Percentiles rank a stretch among this genome's conserved stretches.
These are phyloP conservation scores for Austrolebias charrua DNA, from an alignment of 2,797 vertebrate species.

Conservation along the genomic window DNA sequence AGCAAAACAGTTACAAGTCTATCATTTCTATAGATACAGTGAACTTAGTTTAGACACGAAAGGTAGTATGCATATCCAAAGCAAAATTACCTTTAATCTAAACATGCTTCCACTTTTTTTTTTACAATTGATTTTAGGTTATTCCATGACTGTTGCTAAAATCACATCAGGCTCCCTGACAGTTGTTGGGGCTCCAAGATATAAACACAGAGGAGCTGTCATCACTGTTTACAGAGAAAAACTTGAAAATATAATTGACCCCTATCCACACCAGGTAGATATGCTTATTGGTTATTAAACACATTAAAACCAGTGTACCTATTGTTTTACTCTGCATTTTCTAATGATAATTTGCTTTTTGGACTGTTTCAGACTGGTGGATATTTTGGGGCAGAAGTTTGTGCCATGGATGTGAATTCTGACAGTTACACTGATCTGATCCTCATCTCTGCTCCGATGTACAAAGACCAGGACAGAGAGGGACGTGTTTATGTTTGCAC, in stretches of 20 bases:
- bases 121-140: constrained; percentile 61
- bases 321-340: not conserved
- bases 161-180: rapidly evolving
- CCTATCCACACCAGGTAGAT: not conserved
- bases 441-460: no score
- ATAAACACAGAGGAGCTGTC: constrained; percentile 68
- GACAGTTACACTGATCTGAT: constrained; percentile 64
- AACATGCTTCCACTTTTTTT: no score
- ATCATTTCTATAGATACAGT: no score
- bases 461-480: constrained; percentile 44
- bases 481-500: constrained; percentile 75
- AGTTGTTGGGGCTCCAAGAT: constrained; percentile 75
- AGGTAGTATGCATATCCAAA: no score
- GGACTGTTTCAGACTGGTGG: constrained; percentile 79
- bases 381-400: constrained; percentile 86
- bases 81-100: no score
- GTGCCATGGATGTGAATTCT: constrained; percentile 74
- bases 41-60: no score
- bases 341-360: not conserved
- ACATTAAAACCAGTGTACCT: no score
- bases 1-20: no score
- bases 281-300: no score
- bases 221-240: not conserved
- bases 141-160: constrained; percentile 68
- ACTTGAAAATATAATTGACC: rapidly evolving